Evolutionary conservation across 2,113 vertebrate species (phyloP).

Genomic region (Phainopepla nitens): DNA sequence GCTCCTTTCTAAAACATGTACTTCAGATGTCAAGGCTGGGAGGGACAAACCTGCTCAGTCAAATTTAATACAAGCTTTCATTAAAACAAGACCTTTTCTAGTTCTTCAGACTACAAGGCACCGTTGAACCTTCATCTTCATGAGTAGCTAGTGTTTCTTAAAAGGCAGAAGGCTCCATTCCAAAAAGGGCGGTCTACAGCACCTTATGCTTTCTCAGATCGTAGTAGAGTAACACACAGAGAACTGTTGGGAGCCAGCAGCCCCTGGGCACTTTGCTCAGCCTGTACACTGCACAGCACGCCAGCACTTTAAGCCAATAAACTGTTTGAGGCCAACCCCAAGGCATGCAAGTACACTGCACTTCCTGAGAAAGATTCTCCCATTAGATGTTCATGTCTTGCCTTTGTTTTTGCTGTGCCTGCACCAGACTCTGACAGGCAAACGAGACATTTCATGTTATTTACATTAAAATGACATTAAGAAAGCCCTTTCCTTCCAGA

Average conservation of each 20-base stretch:
- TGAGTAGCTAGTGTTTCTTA: not conserved
- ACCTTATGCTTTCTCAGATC: not conserved
- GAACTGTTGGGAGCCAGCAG: not conserved
- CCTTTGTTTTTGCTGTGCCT: not conserved
- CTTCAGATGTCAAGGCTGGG: not conserved
- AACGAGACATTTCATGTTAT: not conserved
- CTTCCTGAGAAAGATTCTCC: not conserved
- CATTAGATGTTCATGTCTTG: rapidly evolving
- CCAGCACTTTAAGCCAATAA: not conserved
- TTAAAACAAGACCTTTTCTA: not conserved
- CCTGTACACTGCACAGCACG: rapidly evolving
- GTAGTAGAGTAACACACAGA: not conserved
- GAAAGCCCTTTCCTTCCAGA: not conserved
- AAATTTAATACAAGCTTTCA: not conserved
- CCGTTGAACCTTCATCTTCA: not conserved
- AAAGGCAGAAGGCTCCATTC: not conserved
- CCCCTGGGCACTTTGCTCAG: not conserved
- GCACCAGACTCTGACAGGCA: not conserved
- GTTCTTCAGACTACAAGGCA: not conserved
- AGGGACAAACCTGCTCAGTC: not conserved
- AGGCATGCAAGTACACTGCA: not conserved
- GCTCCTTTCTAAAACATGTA: not conserved
- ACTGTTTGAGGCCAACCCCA: not conserved
- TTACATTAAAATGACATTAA: not conserved
- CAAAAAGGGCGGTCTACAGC: not conserved